Conservation (phyloP, 2,797 vertebrate species). For the Notolepis coatsorum region DNA sequence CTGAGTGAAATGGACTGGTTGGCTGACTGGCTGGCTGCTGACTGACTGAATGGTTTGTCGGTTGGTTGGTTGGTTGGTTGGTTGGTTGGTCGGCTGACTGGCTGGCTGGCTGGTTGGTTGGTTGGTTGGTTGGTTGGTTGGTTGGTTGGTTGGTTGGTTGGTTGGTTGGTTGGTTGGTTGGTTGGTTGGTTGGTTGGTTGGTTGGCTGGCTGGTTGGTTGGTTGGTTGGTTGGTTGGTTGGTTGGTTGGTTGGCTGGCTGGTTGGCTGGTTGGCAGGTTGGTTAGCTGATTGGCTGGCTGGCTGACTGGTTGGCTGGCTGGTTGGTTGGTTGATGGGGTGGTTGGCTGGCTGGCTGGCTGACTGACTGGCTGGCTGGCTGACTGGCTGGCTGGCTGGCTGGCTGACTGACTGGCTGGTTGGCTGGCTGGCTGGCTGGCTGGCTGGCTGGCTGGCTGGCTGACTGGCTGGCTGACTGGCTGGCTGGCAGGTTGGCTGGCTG, state of each 20-base stretch:
- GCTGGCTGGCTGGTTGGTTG: slow-evolving; percentile 60
- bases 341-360: slow-evolving; percentile 65
- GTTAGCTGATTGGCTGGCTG: slow-evolving; percentile 65
- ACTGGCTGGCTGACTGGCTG: slow-evolving; percentile 66
- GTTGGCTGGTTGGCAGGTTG: slow-evolving; percentile 56
- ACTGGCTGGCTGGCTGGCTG: slow-evolving; percentile 56
- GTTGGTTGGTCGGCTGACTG: slow-evolving; percentile 66
- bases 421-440: slow-evolving; percentile 66
- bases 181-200: slow-evolving; percentile 56
- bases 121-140: slow-evolving; percentile 54
- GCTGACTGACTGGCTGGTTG: too few relatives aligned
- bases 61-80: slow-evolving; percentile 66
- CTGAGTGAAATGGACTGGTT: slow-evolving; percentile 78
- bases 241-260: slow-evolving; percentile 55
- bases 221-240: too few relatives aligned
- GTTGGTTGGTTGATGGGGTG: slow-evolving; percentile 67
- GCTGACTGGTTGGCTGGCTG: slow-evolving; percentile 66
- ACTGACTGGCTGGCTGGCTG: slow-evolving; percentile 74
- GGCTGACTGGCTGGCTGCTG: slow-evolving; percentile 62
- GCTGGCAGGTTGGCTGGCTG: slow-evolving; percentile 67
- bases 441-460: slow-evolving; percentile 69
- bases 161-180: slow-evolving; percentile 57
- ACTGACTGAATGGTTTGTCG: slow-evolving; percentile 67
- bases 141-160: slow-evolving; percentile 55
- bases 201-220: slow-evolving; percentile 31